phyloP scores from a whole-genome alignment of 2,888 invertebrate species.

The Petrophora chlorosata region DNA sequence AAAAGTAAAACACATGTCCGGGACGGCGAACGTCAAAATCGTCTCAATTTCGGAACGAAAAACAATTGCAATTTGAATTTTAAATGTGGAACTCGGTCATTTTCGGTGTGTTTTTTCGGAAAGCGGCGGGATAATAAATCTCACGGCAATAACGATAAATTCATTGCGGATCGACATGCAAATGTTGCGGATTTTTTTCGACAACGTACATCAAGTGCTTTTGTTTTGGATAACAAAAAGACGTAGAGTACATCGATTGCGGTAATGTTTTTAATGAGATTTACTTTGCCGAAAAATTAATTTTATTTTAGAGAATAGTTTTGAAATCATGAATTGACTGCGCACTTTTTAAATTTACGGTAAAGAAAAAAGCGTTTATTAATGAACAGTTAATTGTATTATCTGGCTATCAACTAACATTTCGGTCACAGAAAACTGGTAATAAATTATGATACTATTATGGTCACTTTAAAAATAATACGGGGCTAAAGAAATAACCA shows the following conservation, averaged over 20 bases:
- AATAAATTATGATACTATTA: no score
- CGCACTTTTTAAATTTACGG: no score
- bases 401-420: no score
- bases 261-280: no score
- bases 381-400: no score
- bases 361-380: no score
- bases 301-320: no score
- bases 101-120: conserved; percentile 75
- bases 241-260: conserved; percentile 45
- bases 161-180: conserved; percentile 83
- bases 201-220: conserved; percentile 65
- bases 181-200: conserved; percentile 76
- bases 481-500: no score
- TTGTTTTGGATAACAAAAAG: conserved; percentile 50
- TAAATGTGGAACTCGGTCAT: conserved; percentile 74
- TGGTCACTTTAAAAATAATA: no score
- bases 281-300: no score
- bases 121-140: conserved; percentile 77
- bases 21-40: conserved; percentile 76
- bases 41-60: conserved; percentile 79
- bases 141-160: conserved; percentile 81
- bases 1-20: conserved; percentile 64
- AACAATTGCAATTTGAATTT: conserved; percentile 81
- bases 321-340: no score
- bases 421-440: no score